Conservation (phyloP, 2,113 vertebrate genomes). For the Oreochromis tanganicae region DNA sequence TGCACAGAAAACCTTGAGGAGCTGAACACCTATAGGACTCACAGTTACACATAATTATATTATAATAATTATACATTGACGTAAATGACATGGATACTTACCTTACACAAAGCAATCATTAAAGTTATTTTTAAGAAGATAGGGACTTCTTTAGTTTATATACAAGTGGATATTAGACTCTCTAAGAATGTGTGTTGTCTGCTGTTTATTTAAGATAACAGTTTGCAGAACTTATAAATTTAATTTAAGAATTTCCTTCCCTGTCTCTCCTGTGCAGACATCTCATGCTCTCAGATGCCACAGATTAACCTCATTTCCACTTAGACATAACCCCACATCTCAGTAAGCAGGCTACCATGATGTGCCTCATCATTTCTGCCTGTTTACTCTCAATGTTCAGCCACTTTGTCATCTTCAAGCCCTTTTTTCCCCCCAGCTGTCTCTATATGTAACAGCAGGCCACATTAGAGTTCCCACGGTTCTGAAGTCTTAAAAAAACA, state of each 20-base stretch:
- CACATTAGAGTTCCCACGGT: not conserved
- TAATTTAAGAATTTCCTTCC: not conserved
- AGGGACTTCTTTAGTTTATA: conserved; percentile 6
- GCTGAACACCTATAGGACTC: not conserved
- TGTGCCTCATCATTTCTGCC: not conserved
- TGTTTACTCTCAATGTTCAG: not conserved
- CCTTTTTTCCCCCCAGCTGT: not conserved
- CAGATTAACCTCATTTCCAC: conserved; percentile 30
- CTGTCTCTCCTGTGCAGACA: not conserved
- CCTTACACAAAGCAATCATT: conserved; percentile 3
- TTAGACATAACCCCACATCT: not conserved
- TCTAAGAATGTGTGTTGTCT: not conserved
- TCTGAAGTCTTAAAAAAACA: not conserved
- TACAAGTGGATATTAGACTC: not conserved
- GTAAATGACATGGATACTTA: not conserved
- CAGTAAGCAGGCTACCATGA: not conserved
- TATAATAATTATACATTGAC: conserved; percentile 10
- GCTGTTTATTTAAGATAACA: not conserved
- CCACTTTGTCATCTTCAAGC: not conserved
- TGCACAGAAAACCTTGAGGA: not conserved
- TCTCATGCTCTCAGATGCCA: not conserved
- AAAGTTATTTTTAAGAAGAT: conserved; percentile 13
- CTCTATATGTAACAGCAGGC: not conserved
- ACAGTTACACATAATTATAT: not conserved
- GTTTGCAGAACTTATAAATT: not conserved